Conservation (phyloP, 2,113 vertebrate genomes). For the Tupaia chinensis region DNA sequence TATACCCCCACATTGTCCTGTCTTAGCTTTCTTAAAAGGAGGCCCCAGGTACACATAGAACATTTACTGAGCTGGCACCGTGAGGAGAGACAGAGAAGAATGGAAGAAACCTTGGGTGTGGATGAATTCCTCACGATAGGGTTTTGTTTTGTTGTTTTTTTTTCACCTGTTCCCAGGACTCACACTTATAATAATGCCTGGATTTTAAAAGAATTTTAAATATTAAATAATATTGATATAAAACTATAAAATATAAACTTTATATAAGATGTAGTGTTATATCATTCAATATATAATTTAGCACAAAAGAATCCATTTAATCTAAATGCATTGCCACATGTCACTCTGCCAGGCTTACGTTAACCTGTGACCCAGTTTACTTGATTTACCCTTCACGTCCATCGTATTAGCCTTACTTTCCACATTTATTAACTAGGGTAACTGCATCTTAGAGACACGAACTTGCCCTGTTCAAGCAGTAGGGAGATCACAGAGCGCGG, state of each 20-base stretch:
- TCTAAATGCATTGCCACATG: not conserved
- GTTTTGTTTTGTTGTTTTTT: not conserved
- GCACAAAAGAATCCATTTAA: not conserved
- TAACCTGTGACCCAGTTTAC: not conserved
- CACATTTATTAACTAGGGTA: too few species aligned
- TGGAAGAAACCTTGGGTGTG: not conserved
- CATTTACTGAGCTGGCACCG: not conserved
- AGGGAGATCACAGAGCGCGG: not conserved
- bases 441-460: not conserved
- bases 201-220: not conserved
- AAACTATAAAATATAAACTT: not conserved
- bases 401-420: not conserved
- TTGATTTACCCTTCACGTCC: not conserved
- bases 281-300: not conserved
- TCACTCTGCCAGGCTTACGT: not conserved
- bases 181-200: not conserved
- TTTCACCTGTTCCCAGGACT: not conserved
- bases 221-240: not conserved
- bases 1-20: not conserved
- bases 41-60: rapidly evolving
- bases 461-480: not conserved
- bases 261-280: not conserved
- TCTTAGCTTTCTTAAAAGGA: not conserved
- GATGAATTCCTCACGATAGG: not conserved
- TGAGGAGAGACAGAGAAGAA: too few species aligned